These are phyloP conservation scores for Dolichopus griseipennis DNA, from an alignment of 2,888 invertebrate species.

Conservation along the genomic window DNA sequence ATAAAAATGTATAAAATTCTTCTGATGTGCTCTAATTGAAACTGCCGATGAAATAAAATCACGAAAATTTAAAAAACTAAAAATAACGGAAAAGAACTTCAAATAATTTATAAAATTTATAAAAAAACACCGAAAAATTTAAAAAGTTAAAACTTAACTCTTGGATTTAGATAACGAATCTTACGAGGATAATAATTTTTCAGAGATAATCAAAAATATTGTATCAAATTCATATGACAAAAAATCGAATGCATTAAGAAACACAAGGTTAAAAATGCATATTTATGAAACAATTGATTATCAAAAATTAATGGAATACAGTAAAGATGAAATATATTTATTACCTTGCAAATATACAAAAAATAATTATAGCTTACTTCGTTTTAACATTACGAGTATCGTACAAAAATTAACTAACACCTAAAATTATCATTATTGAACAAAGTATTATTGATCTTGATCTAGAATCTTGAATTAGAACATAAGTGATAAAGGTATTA, in stretches of 20 bases:
- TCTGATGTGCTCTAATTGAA: constrained; percentile 21
- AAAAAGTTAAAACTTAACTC: constrained; percentile 25
- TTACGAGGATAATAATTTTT: constrained; percentile 42
- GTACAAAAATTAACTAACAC: constrained; percentile 16
- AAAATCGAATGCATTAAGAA: constrained; percentile 23
- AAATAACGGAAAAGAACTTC: constrained; percentile 31
- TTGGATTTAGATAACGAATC: constrained; percentile 36
- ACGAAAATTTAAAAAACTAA: constrained; percentile 33
- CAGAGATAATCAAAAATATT: constrained; percentile 49
- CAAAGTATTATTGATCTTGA: too few species aligned
- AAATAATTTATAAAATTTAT: constrained; percentile 39
- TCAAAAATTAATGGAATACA: constrained; percentile 19
- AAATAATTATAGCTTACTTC: neutral
- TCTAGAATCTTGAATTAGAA: constrained; percentile 18
- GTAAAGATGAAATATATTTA: constrained; percentile 30
- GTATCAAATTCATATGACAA: constrained; percentile 31
- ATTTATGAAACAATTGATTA: constrained; percentile 27
- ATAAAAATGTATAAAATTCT: constrained; percentile 29
- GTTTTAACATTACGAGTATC: too few species aligned
- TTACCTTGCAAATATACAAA: constrained; percentile 24
- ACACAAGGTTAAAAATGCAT: constrained; percentile 27
- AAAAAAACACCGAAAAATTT: constrained; percentile 14
- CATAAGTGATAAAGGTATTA: constrained; percentile 29
- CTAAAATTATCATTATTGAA: constrained; percentile 19
- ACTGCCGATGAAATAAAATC: constrained; percentile 32